Conservation (phyloP, 2,113 vertebrate genomes). For the Cinclus cinclus region DNA sequence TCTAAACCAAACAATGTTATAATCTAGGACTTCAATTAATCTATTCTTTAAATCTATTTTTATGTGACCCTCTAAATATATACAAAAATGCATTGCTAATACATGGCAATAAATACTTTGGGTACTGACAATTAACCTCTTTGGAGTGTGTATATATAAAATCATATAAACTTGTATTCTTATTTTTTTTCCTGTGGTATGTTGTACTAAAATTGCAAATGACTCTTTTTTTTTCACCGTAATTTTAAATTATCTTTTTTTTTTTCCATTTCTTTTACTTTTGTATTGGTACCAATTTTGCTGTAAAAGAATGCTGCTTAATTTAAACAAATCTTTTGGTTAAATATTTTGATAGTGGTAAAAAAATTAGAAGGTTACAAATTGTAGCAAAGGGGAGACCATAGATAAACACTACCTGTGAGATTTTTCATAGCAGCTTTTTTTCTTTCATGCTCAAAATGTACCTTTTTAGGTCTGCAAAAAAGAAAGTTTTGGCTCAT, state of each 20-base stretch:
- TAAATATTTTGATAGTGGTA: conserved; percentile 72
- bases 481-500: conserved; percentile 49
- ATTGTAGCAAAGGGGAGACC: conserved; percentile 47
- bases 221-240: conserved; percentile 67
- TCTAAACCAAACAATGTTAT: conserved; percentile 82
- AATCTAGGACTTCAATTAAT: conserved; percentile 84
- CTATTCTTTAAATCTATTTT: conserved; percentile 88
- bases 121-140: conserved; percentile 87
- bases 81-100: conserved; percentile 85
- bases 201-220: conserved; percentile 82
- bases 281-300: conserved; percentile 84
- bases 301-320: conserved; percentile 85
- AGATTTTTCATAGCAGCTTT: conserved; percentile 53
- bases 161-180: conserved; percentile 83
- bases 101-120: conserved; percentile 86
- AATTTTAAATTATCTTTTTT: conserved; percentile 71
- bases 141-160: conserved; percentile 84
- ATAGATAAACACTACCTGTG: conserved; percentile 66
- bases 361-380: conserved; percentile 62
- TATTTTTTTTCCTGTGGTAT: conserved; percentile 83
- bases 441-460: conserved; percentile 57
- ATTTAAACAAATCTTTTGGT: conserved; percentile 67
- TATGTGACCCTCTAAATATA: conserved; percentile 87
- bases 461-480: conserved; percentile 42
- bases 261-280: conserved; percentile 64